These are phyloP conservation scores for Micronycteris hirsuta DNA, from an alignment of 2,113 vertebrate species.

Conservation along the genomic window DNA sequence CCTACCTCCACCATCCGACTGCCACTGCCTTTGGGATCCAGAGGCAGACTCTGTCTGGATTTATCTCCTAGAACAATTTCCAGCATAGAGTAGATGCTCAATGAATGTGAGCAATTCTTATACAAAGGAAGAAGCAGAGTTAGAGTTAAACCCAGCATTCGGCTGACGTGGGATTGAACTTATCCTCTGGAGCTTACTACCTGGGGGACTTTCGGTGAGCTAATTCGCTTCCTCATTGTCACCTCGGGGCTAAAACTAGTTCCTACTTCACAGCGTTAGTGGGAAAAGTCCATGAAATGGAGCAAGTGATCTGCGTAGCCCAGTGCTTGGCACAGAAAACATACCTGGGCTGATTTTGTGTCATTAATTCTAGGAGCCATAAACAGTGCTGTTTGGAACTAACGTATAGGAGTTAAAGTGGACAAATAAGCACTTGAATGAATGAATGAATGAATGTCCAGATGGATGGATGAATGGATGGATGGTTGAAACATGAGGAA, in stretches of 20 bases:
- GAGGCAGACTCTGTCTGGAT: neutral
- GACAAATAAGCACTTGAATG: too few relatives aligned
- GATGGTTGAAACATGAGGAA: neutral
- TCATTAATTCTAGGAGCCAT: neutral
- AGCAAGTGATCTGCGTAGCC: neutral
- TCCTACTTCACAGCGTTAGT: neutral
- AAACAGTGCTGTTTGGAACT: neutral
- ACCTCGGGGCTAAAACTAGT: neutral
- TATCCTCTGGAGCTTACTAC: neutral
- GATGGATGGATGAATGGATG: too few relatives aligned
- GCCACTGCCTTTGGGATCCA: neutral
- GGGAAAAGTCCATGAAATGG: neutral
- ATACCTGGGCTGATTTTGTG: neutral
- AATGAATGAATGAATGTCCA: neutral
- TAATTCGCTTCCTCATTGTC: neutral
- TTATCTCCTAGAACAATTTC: accelerated
- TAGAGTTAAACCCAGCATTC: neutral
- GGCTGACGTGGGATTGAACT: neutral
- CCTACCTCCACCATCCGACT: neutral
- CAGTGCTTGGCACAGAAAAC: neutral
- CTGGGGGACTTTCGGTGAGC: neutral
- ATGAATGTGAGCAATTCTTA: accelerated
- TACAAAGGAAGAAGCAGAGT: neutral
- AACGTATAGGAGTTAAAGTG: neutral
- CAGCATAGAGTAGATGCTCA: neutral